Percentiles rank a stretch among this genome's conserved stretches.
Conservation (phyloP, 2,888 invertebrate genomes). For the Zelleria hepariella region DNA sequence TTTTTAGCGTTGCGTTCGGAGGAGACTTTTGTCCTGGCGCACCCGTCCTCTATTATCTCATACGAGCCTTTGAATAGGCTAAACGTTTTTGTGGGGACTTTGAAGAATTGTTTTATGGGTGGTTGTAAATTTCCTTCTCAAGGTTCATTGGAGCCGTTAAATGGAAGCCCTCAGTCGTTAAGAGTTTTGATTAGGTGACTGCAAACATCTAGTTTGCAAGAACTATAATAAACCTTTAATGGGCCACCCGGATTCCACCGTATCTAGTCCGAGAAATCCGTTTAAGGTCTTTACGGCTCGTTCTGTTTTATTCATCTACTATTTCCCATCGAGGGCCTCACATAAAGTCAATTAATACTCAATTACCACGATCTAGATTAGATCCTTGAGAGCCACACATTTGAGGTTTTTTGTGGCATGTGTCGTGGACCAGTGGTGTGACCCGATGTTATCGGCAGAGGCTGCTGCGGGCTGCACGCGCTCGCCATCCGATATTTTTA, state of each 20-base stretch:
- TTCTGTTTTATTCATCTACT: not conserved
- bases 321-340: not conserved
- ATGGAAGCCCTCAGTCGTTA: slow-evolving; percentile 33
- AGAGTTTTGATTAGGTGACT: slow-evolving; percentile 32
- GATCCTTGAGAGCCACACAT: not conserved
- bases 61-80: slow-evolving; percentile 50
- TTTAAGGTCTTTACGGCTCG: not conserved
- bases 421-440: slow-evolving; percentile 3
- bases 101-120: slow-evolving; percentile 66
- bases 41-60: slow-evolving; percentile 60
- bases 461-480: slow-evolving; percentile 5
- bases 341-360: slow-evolving; percentile 1
- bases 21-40: slow-evolving; percentile 54
- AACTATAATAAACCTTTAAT: not conserved
- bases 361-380: not conserved
- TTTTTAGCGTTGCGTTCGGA: slow-evolving; percentile 53
- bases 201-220: slow-evolving; percentile 7
- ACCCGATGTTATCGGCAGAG: slow-evolving; percentile 10
- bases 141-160: slow-evolving; percentile 28
- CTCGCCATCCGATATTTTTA: slow-evolving; percentile 43
- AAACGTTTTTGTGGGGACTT: slow-evolving; percentile 59
- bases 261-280: not conserved
- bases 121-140: slow-evolving; percentile 51
- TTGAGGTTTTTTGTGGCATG: slow-evolving; percentile 1
- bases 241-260: not conserved